Evolutionary conservation across 2,888 invertebrate genomes (phyloP).

Genomic region (Dolichomitus sp.): DNA sequence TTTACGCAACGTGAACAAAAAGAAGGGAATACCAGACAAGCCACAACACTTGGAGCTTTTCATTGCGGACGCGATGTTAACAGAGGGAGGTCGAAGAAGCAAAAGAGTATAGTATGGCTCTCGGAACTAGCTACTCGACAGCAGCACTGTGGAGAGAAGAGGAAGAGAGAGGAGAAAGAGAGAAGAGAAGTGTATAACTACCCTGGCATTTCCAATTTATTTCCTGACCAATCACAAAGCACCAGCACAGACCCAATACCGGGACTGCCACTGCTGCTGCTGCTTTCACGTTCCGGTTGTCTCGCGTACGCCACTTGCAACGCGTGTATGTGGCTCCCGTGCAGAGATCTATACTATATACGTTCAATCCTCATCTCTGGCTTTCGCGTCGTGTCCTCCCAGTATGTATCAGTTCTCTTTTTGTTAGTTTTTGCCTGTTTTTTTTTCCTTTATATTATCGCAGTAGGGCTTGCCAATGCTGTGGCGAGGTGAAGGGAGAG

Average conservation of each 20-base stretch:
- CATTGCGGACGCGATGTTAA: conserved; percentile 35
- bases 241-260: conserved; percentile 10
- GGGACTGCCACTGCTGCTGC: conserved; percentile 1
- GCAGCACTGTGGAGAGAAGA: conserved; percentile 9
- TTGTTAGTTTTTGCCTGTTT: conserved; percentile 32
- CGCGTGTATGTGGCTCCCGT: conserved; percentile 11
- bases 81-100: background rate
- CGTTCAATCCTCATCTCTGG: conserved; percentile 50
- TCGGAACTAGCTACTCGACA: conserved; percentile 28
- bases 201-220: conserved; percentile 65
- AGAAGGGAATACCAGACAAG: conserved; percentile 3
- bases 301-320: conserved; percentile 40
- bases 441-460: conserved; percentile 50
- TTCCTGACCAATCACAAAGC: conserved; percentile 65
- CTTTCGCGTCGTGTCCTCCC: conserved; percentile 30
- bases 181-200: conserved; percentile 51
- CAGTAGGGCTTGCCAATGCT: conserved; percentile 3
- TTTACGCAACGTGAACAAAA: background rate
- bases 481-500: conserved; percentile 12
- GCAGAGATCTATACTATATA: conserved; percentile 13
- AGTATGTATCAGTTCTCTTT: conserved; percentile 31
- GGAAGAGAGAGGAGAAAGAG: conserved; percentile 23
- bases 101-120: background rate
- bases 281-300: conserved; percentile 57
- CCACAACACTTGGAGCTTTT: conserved; percentile 28